phyloP scores from a whole-genome alignment of 1,140 invertebrate genomes.

The Lasioglossum baleicum region DNA sequence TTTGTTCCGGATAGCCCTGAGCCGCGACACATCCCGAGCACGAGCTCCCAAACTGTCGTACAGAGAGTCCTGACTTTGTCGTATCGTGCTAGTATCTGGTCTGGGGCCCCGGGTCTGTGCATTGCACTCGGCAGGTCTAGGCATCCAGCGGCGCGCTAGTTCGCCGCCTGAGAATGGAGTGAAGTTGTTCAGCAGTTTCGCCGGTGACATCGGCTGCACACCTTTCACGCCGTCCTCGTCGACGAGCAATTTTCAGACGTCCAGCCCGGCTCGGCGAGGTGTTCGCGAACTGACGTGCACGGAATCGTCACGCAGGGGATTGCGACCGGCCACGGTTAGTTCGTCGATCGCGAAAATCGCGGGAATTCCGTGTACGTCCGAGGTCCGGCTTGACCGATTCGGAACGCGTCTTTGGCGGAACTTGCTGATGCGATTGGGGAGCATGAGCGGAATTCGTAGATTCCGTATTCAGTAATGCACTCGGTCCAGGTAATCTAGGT shows the following conservation, averaged over 20 bases:
- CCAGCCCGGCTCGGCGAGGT: not conserved
- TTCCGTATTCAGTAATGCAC: too few relatives aligned
- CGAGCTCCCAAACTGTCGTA: conserved; percentile 58
- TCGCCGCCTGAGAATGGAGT: conserved; percentile 39
- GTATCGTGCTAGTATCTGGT: conserved; percentile 49
- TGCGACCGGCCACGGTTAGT: too few relatives aligned
- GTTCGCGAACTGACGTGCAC: too few relatives aligned
- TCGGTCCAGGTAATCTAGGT: too few relatives aligned
- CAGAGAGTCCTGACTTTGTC: conserved; percentile 65
- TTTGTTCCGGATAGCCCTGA: conserved; percentile 36
- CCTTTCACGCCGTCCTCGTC: conserved; percentile 26
- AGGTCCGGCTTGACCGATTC: too few relatives aligned
- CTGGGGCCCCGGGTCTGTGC: conserved; percentile 20
- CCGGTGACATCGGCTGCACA: conserved; percentile 1
- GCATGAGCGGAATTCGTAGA: too few relatives aligned
- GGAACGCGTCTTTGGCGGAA: too few relatives aligned
- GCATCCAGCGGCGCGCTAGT: conserved; percentile 38
- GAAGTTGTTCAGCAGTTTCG: conserved; percentile 50
- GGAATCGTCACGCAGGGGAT: too few relatives aligned
- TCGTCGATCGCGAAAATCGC: too few relatives aligned
- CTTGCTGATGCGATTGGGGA: too few relatives aligned
- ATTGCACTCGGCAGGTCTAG: conserved; percentile 44
- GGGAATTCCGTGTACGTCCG: too few relatives aligned
- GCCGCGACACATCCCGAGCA: conserved; percentile 57
- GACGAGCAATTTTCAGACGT: conserved; percentile 44